phyloP scores from a whole-genome alignment of 2,113 vertebrate species.

The Cebus imitator region DNA sequence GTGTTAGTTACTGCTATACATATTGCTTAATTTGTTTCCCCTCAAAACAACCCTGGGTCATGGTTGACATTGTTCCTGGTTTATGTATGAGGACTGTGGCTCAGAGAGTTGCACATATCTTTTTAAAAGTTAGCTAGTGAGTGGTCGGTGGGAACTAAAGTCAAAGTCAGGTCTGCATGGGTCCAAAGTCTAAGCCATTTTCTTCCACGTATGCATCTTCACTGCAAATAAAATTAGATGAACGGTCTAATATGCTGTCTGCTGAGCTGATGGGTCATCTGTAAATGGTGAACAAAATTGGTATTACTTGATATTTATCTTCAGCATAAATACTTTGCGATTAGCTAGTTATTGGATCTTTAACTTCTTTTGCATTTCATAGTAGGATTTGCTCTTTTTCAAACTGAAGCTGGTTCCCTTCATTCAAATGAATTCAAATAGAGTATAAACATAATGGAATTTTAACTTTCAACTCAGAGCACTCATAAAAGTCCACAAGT shows the following conservation, averaged over 20 bases:
- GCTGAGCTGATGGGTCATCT: background rate
- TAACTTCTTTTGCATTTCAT: background rate
- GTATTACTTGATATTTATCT: background rate
- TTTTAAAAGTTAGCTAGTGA: background rate
- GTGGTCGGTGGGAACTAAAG: background rate
- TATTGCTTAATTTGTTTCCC: background rate
- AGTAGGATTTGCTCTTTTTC: background rate
- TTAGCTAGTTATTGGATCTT: background rate
- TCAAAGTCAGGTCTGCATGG: background rate
- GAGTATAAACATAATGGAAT: background rate
- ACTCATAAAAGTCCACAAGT: background rate
- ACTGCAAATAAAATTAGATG: background rate
- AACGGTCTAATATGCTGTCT: background rate
- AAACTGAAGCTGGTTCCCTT: background rate
- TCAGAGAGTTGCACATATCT: background rate
- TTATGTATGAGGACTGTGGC: background rate
- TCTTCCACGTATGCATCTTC: background rate
- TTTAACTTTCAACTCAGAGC: background rate
- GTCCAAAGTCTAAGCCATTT: background rate
- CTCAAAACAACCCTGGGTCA: background rate
- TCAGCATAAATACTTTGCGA: background rate
- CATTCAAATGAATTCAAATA: constrained; percentile 16
- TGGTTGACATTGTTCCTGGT: background rate
- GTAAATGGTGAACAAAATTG: background rate
- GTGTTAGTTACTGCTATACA: background rate